These are phyloP conservation scores for Chaetorhynchus papuensis DNA, from an alignment of 2,113 vertebrate species.

Conservation along the genomic window DNA sequence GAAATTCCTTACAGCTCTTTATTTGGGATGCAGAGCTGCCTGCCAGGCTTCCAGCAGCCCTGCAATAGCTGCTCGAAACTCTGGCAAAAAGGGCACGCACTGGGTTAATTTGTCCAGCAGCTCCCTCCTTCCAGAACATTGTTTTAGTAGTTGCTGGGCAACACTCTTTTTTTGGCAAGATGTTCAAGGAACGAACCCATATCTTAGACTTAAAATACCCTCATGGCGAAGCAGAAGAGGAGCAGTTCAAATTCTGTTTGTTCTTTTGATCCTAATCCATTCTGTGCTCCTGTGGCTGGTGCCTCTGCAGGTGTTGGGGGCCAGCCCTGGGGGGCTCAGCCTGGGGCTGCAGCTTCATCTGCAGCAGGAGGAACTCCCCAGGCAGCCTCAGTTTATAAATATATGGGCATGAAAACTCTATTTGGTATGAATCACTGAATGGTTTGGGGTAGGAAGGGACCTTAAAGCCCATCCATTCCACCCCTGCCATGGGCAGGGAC, in stretches of 20 bases:
- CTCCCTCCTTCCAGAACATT: slow-evolving; percentile 43
- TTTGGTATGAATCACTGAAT: accelerated
- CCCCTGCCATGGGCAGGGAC: neutral
- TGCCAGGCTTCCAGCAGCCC: neutral
- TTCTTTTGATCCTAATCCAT: neutral
- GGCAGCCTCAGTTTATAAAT: neutral
- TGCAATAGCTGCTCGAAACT: neutral
- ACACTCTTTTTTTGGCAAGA: slow-evolving; percentile 57
- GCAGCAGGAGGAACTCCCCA: neutral
- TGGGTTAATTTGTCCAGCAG: slow-evolving; percentile 46
- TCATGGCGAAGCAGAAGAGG: slow-evolving; percentile 5
- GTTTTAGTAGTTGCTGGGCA: slow-evolving; percentile 64
- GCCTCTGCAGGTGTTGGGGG: neutral
- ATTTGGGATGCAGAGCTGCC: neutral
- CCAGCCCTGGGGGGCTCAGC: neutral
- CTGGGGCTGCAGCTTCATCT: neutral
- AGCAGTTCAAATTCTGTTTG: slow-evolving; percentile 24
- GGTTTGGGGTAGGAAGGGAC: neutral
- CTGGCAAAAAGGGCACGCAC: neutral
- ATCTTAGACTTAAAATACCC: slow-evolving; percentile 59
- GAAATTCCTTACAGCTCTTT: neutral
- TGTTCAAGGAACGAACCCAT: slow-evolving; percentile 50
- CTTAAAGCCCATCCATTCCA: neutral
- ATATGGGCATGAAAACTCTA: accelerated
- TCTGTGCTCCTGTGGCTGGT: neutral